These are phyloP conservation scores for Neuroscelio doddi DNA, from an alignment of 2,888 invertebrate genomes.

Conservation along the genomic window DNA sequence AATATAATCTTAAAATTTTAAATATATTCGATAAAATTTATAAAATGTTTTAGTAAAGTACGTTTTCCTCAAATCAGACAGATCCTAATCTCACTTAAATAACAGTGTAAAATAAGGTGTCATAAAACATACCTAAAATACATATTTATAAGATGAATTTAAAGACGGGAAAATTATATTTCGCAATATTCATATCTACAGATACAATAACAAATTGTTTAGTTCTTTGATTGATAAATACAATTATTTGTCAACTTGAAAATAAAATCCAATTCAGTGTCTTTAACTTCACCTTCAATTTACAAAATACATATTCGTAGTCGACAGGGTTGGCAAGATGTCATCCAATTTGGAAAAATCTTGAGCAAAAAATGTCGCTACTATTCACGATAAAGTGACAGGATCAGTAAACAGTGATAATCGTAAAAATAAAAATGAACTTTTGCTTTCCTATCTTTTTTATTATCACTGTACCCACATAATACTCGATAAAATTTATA, in stretches of 20 bases:
- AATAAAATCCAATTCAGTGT: too few species aligned
- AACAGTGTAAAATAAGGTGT: background rate
- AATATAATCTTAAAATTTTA: too few species aligned
- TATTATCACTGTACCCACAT: background rate
- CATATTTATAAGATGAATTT: background rate
- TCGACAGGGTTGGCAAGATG: slow-evolving; percentile 36
- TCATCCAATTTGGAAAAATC: slow-evolving; percentile 9
- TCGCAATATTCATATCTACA: too few species aligned
- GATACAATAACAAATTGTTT: too few species aligned
- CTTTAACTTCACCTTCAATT: slow-evolving; percentile 21
- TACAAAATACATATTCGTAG: slow-evolving; percentile 31
- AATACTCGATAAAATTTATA: slow-evolving; percentile 3
- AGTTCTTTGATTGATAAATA: too few species aligned
- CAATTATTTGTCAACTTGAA: too few species aligned
- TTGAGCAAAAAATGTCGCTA: too few species aligned
- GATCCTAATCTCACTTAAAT: background rate
- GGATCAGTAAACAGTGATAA: too few species aligned
- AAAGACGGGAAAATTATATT: slow-evolving; percentile 1
- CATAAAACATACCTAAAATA: background rate
- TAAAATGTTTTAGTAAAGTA: background rate
- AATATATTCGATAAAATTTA: background rate
- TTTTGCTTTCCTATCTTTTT: background rate
- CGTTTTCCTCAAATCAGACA: background rate
- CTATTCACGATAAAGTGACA: too few species aligned
- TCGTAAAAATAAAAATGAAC: too few species aligned